Evolutionary conservation across 2,888 invertebrate species (phyloP), one percentile per base, ranked within the genome.

Genomic region (Melieria picta): DNA sequence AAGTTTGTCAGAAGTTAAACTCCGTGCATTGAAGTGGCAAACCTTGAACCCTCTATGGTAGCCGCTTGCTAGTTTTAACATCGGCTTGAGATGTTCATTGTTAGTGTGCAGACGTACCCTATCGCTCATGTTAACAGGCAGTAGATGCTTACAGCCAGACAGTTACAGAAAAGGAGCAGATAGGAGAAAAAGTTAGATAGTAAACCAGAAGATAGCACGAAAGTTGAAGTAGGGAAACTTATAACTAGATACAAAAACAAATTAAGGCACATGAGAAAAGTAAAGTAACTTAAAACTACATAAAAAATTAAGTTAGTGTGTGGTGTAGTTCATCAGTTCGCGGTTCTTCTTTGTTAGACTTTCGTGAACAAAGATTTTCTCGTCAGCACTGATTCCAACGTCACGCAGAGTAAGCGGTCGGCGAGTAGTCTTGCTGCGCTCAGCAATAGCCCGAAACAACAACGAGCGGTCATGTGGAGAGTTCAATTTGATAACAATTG

Each of bases 401-500:
- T 30, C 30, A 30, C 30, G 30, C 30, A 30, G 3, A 30, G n/a
- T 56, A 16, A 56, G n/a, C 7, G 11, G 30, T 56, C 30, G 13
- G 7, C n/a, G 56, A 7, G 7, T 13, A 7, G 56, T 16, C 56
- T 56, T 56, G 7, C 13, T 7, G 13, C 7, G 7, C 7, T 10
- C 16, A 16, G 56, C 56, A n/a, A 56, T 30, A 13, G 57, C 57
- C 42, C 57, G 16, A 30, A 57, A 16, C 6, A 57, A 42, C 57
- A 13, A n/a, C 16, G 57, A n/a, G 16, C 57, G 16, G 56, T 52
- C 52, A 52, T 52, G n/a, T n/a, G 56, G 56, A 7, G 56, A 56
- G 56, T n/a, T 56, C 13, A 57, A 16, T 57, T 57, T 57, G 9
- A 57, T 13, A 57, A 57, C 9, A 6, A 52, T 0, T n/a, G 52